A percentile compares a stretch with the other conserved stretches of the same genome.
Evolutionary conservation across 2,888 invertebrate species (phyloP).

Genomic region (Drosophila quasianomalipes): DNA sequence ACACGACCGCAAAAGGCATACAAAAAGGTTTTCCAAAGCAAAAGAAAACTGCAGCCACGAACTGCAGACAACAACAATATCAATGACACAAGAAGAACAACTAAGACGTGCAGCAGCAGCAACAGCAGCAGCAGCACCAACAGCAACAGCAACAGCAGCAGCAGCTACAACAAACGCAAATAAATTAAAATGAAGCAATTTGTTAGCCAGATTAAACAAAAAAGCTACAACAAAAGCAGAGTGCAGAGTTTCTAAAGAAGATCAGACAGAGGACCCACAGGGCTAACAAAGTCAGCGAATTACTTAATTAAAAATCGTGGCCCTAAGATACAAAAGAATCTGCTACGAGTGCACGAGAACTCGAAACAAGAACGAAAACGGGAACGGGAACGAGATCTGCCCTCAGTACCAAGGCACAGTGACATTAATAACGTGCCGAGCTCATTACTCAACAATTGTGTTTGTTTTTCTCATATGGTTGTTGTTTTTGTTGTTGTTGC

Average conservation of each 20-base stretch:
- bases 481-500: background rate
- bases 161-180: slow-evolving; percentile 72
- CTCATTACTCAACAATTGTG: slow-evolving; percentile 80
- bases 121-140: slow-evolving; percentile 13
- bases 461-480: slow-evolving; percentile 28
- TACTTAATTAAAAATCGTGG: slow-evolving; percentile 84
- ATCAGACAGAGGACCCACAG: slow-evolving; percentile 59
- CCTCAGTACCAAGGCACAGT: slow-evolving; percentile 47
- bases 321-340: slow-evolving; percentile 61
- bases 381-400: slow-evolving; percentile 25
- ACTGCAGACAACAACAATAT: slow-evolving; percentile 37
- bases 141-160: slow-evolving; percentile 23
- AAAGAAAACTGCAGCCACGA: slow-evolving; percentile 67
- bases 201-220: slow-evolving; percentile 78
- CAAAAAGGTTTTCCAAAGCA: slow-evolving; percentile 49
- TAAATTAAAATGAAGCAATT: slow-evolving; percentile 81
- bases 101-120: background rate
- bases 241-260: slow-evolving; percentile 41
- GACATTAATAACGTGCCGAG: slow-evolving; percentile 80
- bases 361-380: slow-evolving; percentile 24
- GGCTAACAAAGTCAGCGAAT: slow-evolving; percentile 80
- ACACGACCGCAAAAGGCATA: slow-evolving; percentile 72
- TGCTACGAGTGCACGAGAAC: slow-evolving; percentile 18
- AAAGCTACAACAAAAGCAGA: slow-evolving; percentile 17
- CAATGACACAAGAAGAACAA: slow-evolving; percentile 29